phyloP scores from a whole-genome alignment of 30 jellyfish, hydroid and myxozoan species.

The Hydractinia echinata region DNA sequence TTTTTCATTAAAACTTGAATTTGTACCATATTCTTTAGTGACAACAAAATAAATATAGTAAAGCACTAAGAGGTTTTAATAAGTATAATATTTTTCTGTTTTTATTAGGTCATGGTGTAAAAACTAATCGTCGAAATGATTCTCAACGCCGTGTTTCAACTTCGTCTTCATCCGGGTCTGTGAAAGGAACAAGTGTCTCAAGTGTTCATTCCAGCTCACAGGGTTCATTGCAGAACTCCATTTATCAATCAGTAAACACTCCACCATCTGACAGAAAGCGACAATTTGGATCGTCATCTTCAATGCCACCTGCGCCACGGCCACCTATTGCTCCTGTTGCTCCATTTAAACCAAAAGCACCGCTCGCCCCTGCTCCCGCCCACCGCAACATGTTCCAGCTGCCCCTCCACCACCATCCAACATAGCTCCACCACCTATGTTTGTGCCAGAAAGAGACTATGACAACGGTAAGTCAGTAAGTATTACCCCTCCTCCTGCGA shows the following conservation, averaged over 20 bases:
- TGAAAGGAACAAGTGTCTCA: slow-evolving; percentile 41
- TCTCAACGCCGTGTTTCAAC: slow-evolving; percentile 57
- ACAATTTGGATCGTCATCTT: slow-evolving; percentile 57
- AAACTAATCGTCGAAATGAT: slow-evolving; percentile 42
- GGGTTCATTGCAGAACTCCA: slow-evolving; percentile 29
- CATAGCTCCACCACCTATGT: slow-evolving; percentile 63
- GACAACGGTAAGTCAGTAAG: slow-evolving; percentile 21
- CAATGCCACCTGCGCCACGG: slow-evolving; percentile 70
- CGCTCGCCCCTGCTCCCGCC: slow-evolving; percentile 46
- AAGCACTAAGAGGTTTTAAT: background rate
- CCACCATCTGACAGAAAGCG: slow-evolving; percentile 36
- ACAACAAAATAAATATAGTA: too few relatives aligned
- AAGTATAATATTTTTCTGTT: background rate
- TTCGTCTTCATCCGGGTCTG: slow-evolving; percentile 76
- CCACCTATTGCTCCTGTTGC: slow-evolving; percentile 40
- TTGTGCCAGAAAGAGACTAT: slow-evolving; percentile 34
- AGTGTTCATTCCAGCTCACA: slow-evolving; percentile 73
- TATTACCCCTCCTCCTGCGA: slow-evolving; percentile 13
- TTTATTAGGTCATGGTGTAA: slow-evolving; percentile 81
- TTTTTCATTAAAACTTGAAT: too few relatives aligned
- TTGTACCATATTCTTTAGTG: too few relatives aligned
- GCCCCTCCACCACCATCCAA: slow-evolving; percentile 40
- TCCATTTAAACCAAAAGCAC: slow-evolving; percentile 40
- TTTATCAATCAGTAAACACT: slow-evolving; percentile 45
- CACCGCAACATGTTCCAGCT: slow-evolving; percentile 48